Evolutionary conservation across 2,113 vertebrate genomes (phyloP).

Genomic region (Emydura subglobosa): DNA sequence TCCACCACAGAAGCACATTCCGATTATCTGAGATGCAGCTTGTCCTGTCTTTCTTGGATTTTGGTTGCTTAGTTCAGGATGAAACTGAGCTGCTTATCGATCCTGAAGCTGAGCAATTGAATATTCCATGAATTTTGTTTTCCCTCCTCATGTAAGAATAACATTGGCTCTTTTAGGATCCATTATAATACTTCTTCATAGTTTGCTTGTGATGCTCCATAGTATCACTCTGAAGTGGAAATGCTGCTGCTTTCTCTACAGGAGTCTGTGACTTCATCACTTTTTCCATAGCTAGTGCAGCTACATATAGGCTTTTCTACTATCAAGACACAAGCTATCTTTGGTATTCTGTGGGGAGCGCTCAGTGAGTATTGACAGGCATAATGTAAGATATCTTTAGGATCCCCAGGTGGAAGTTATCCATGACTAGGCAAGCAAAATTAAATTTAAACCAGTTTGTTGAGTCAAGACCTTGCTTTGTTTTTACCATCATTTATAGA

Average conservation of each 20-base stretch:
- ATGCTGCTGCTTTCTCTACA: neutral
- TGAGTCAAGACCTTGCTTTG: neutral
- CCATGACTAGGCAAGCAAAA: neutral
- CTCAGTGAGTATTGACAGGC: neutral
- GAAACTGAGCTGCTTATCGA: neutral
- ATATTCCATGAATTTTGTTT: neutral
- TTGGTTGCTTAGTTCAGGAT: neutral
- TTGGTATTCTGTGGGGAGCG: neutral
- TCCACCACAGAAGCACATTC: neutral
- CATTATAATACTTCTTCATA: neutral
- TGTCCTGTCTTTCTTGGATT: neutral
- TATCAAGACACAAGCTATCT: neutral
- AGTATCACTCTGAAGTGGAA: neutral
- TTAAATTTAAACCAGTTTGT: neutral
- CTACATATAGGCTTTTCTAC: neutral
- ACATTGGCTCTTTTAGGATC: neutral
- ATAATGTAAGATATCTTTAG: neutral
- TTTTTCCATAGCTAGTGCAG: neutral
- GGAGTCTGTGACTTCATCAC: neutral
- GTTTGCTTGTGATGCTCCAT: neutral
- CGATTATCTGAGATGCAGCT: neutral
- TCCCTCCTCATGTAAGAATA: neutral
- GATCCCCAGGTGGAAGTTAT: neutral
- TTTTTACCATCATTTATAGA: constrained; percentile 5
- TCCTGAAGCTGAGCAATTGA: neutral